Evolutionary conservation across 1,140 invertebrate species (phyloP), one percentile per base, ranked within the genome.

Genomic region (Drosophila kohkoa): DNA sequence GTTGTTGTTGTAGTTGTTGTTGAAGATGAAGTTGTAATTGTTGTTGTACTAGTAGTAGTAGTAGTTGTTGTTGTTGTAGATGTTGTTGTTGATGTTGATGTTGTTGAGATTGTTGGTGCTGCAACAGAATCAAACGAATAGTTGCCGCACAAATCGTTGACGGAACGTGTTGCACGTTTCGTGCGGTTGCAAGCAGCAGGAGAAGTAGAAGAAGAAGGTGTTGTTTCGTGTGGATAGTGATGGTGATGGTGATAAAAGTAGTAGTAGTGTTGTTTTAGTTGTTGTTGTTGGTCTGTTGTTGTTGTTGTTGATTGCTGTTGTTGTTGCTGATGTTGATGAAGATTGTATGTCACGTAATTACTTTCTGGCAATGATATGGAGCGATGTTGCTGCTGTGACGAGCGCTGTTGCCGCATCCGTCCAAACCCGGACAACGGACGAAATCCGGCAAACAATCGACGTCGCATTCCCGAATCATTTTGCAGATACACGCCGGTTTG

Each of bases 321-420:
- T 62, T 16, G 72, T 49, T 76, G 38, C 28, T 35, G 41, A 16
- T 59, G 71, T 49, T 55, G 57, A 16, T 70, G 73, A 2, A 58
- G 41, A 13, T 69, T 20, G 62, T 91, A 92, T 32, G 86, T 77
- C 51, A 74, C 76, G 85, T 94, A 93, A 94, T 94, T 96, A 96
- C 96, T 96, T 96, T 96, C 95, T 92, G 96, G 96, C 91, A 96
- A 94, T 87, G 95, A 96, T 93, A 96, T 96, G 93, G 96, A 96
- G 87, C 95, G 95, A 93, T 96, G 85, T 45, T 88, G 83, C 67
- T 96, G 85, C 71, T 88, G 83, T 35, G 85, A 83, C 79, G 95
- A 95, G 90, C 96, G 95, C 88, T 94, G 94, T 90, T 94, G 94
- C 76, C 95, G 94, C 76, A 95, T 93, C 60, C 95, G 93, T 74